These are phyloP conservation scores for Bombus pascuorum DNA, from an alignment of 1,140 invertebrate genomes.

Conservation along the genomic window DNA sequence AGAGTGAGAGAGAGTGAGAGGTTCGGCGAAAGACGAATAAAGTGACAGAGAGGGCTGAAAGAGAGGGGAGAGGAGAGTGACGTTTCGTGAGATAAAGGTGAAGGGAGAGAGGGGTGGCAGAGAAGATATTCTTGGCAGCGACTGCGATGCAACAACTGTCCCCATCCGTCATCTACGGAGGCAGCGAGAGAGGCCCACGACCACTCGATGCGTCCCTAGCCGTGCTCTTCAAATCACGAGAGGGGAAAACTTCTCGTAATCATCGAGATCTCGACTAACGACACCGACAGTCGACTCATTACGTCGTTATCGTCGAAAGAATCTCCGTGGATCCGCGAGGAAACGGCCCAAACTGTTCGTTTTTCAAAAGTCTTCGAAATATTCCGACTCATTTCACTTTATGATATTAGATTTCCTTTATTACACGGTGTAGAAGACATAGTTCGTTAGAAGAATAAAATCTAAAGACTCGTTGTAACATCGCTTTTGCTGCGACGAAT, in stretches of 20 bases:
- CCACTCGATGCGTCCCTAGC: constrained; percentile 39
- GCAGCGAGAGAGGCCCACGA: constrained; percentile 50
- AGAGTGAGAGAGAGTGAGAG: neutral
- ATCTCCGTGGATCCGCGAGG: constrained; percentile 10
- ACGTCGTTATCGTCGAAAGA: constrained; percentile 12
- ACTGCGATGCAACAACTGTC: constrained; percentile 70
- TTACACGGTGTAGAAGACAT: neutral
- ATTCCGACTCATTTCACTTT: neutral
- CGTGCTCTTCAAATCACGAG: constrained; percentile 1
- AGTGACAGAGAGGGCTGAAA: constrained; percentile 18
- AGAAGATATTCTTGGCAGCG: constrained; percentile 68
- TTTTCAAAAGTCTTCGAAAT: neutral
- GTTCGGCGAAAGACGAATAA: neutral
- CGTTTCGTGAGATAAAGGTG: constrained; percentile 61
- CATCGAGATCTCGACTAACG: constrained; percentile 37
- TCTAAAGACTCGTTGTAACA: no score
- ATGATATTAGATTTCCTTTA: neutral
- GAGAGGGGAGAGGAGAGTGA: constrained; percentile 31
- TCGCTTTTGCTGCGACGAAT: no score
- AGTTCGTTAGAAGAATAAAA: no score
- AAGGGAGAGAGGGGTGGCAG: constrained; percentile 12
- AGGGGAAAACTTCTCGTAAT: constrained; percentile 52
- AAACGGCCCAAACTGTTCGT: neutral
- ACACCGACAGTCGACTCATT: neutral
- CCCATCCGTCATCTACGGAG: constrained; percentile 67